phyloP scores from a whole-genome alignment of 2,797 vertebrate species.

The Scyliorhinus canicula region DNA sequence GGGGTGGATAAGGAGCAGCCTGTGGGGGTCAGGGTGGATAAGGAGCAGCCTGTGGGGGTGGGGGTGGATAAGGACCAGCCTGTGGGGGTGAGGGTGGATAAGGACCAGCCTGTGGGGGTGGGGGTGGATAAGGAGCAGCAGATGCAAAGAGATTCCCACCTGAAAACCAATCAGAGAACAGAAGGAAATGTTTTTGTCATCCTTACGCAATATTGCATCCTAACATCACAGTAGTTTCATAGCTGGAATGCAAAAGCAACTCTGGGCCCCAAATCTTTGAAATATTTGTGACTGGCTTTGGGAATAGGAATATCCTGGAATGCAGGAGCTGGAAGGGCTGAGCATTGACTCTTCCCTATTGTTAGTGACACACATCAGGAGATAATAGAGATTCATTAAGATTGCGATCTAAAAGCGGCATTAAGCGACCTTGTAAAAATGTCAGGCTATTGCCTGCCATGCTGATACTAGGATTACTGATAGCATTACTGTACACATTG shows the following conservation, averaged over 20 bases:
- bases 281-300: background rate
- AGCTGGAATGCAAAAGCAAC: background rate
- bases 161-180: background rate
- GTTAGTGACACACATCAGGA: background rate
- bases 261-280: background rate
- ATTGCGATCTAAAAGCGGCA: background rate
- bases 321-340: background rate
- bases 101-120: background rate
- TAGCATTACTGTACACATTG: background rate
- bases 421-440: background rate
- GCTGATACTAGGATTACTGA: background rate
- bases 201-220: background rate
- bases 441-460: background rate
- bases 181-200: background rate
- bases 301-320: background rate
- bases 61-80: background rate
- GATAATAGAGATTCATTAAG: conserved; percentile 26
- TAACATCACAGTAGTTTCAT: background rate
- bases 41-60: background rate
- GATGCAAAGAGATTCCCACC: background rate
- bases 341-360: background rate
- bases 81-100: background rate
- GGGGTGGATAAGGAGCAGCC: background rate
- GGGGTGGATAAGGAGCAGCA: background rate
- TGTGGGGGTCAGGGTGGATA: too few species aligned